Base-by-base conservation (phyloP, 2,888 invertebrate genomes). In the Papilio elwesi region DNA sequence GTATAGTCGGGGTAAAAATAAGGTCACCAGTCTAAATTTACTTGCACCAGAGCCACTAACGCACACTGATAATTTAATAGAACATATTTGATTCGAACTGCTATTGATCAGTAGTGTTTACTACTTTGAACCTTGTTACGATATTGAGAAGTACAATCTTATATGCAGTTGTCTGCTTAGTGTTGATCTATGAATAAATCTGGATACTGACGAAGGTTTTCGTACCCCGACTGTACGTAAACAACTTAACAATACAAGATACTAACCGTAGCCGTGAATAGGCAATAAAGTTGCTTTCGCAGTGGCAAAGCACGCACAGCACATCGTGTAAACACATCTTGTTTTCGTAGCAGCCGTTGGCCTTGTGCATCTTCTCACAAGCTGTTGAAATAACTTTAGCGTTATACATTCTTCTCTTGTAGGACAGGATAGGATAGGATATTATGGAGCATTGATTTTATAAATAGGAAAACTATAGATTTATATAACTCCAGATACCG, bases 221-320 rank as follows among this genome's bases (percentile, higher is more conserved):
- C 26, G 26, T 26, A 26, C 26, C 26, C 26, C 26, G 26, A 26
- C 26, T 26, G 1, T 9, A 43, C 43, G 12, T 43, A 51, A 43
- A 66, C 51, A 48, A 75, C 76, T 74, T 59, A 74, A 77, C 53
- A 72, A 71, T 70, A 48, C 51, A 67, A 16, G 51, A 71, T 75
- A 82, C 86, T 87, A 63, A 73, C 73, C 84, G 84, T 87, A 83
- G 62, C 57, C 70, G 9, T 78, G 77, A 80, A 52, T 68, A 76
- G 13, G 67, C 63, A n/a, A 70, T 16, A 70, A 76, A 73, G 71
- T 77, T 9, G 75, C 78, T 82, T 83, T 88, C 87, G 88, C 88
- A 80, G 75, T 71, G 73, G 86, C 85, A 78, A 70, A 70, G 69
- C 62, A 68, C 85, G 86, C 87, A 81, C 74, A 88, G 87, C 85